Percentiles rank a stretch among this genome's conserved stretches.
These are phyloP conservation scores for Ammodytes marinus DNA, from an alignment of 2,113 vertebrate species.

Conservation along the genomic window DNA sequence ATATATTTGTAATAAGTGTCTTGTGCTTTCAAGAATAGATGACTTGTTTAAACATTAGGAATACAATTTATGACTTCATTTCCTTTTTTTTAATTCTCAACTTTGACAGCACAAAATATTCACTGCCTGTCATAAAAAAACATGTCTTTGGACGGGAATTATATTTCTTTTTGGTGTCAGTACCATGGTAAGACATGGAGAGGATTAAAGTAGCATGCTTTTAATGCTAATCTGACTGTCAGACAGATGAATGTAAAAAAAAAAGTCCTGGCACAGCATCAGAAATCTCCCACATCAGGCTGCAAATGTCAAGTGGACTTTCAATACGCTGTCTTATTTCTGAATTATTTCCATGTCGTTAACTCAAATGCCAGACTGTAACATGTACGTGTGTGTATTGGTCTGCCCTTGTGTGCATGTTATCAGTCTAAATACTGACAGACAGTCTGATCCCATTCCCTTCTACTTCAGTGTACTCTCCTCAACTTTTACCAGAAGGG, in stretches of 20 bases:
- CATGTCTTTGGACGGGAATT: background rate
- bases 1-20: background rate
- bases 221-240: background rate
- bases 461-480: background rate
- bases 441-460: background rate
- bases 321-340: constrained; percentile 39
- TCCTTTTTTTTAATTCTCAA: background rate
- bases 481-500: constrained; percentile 13
- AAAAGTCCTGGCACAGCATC: constrained; percentile 25
- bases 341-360: constrained; percentile 64
- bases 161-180: background rate
- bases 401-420: background rate
- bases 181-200: constrained; percentile 15
- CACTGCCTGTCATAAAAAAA: background rate
- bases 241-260: constrained; percentile 8
- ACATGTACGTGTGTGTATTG: constrained; percentile 22
- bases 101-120: constrained; percentile 1
- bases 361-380: constrained; percentile 64
- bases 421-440: background rate
- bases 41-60: background rate
- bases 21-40: background rate
- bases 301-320: constrained; percentile 73
- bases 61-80: background rate
- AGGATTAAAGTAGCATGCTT: constrained; percentile 20
- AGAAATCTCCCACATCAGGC: constrained; percentile 37